Evolutionary conservation across 2,797 vertebrate genomes (phyloP), one percentile per base, ranked within the genome.

Genomic region (Loris lydekkerianus): DNA sequence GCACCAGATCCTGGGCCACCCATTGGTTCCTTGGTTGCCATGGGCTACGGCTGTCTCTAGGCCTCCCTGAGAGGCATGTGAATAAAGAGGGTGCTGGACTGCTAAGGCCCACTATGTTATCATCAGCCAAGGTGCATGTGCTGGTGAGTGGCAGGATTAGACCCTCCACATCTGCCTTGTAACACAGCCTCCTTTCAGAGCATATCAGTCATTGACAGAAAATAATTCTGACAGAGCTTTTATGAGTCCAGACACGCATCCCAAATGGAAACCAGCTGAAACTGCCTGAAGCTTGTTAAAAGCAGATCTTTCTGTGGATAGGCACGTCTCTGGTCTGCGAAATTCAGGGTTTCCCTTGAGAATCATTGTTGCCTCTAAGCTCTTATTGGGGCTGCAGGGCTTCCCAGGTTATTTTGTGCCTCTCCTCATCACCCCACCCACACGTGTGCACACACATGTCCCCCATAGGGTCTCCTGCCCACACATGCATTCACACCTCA

Each of bases 21-120:
- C 97, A 99, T 99, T 99, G 99, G 99, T 97, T 99, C 97, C 83
- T 97, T 93, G 98, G 99, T 99, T 99, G 99, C 99, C 98, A 99
- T 98, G 98, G 99, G 98, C 98, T 99, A 99, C 99, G n/a, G 97
- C 98, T 96, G 97, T 96, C 96, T 97, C 89, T 95, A 94, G 97
- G 97, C 98, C 96, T 98, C 92, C 96, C 82, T 40, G 82, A 78
- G 97, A 97, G 97, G 96, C 97, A 96, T 97, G 96, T 97, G 97
- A 97, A 95, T 98, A 97, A 98, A 96, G 96, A 92, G 84, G 86
- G 69, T 96, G 76, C 82, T 73, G 94, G 94, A 95, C 94, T 78
- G 84, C 87, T 31, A 46, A 72, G 81, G 92, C 78, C 86, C 83
- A 81, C 85, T 80, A 4, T 83, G 91, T 90, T 95, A 81, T 58